phyloP scores from a whole-genome alignment of 2,888 invertebrate genomes.

The Drosophila anceps region DNA sequence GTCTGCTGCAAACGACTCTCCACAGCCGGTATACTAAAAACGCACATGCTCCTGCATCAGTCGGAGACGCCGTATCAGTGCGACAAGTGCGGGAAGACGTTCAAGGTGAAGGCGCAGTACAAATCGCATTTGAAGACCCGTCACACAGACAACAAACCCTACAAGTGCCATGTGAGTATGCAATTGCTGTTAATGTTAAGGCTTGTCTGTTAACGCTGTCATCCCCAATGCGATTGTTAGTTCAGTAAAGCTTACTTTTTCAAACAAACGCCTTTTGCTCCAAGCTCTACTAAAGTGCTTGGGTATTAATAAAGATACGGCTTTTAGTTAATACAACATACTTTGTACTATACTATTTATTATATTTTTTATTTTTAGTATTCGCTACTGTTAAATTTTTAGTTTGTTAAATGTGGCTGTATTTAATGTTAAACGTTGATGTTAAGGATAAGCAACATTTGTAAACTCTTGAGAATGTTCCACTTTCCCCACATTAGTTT shows the following conservation, averaged over 20 bases:
- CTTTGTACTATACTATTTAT: too few species aligned
- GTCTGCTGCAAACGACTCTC: conserved; percentile 85
- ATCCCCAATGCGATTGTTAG: too few species aligned
- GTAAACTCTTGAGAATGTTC: background rate
- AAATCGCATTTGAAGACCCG: conserved; percentile 84
- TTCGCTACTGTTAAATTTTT: too few species aligned
- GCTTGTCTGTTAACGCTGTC: background rate
- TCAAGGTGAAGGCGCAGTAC: conserved; percentile 84
- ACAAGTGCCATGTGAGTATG: conserved; percentile 85
- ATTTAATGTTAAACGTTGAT: too few species aligned
- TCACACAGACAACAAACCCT: conserved; percentile 86
- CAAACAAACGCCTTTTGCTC: background rate
- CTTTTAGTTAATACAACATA: too few species aligned
- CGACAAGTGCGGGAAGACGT: conserved; percentile 83
- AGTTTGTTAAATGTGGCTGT: too few species aligned
- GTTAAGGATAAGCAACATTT: too few species aligned
- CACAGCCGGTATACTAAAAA: conserved; percentile 85
- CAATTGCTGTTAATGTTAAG: background rate
- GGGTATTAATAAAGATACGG: too few species aligned
- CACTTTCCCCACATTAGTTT: background rate
- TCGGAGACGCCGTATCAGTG: conserved; percentile 84
- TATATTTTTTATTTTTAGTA: too few species aligned
- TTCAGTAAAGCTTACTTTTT: too few species aligned
- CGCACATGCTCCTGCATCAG: conserved; percentile 85
- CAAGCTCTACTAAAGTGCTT: too few species aligned